Percentiles rank a stretch among this genome's conserved stretches.
phyloP scores from a whole-genome alignment of 92 coral and sea anemone species.

The Metridium senile region DNA sequence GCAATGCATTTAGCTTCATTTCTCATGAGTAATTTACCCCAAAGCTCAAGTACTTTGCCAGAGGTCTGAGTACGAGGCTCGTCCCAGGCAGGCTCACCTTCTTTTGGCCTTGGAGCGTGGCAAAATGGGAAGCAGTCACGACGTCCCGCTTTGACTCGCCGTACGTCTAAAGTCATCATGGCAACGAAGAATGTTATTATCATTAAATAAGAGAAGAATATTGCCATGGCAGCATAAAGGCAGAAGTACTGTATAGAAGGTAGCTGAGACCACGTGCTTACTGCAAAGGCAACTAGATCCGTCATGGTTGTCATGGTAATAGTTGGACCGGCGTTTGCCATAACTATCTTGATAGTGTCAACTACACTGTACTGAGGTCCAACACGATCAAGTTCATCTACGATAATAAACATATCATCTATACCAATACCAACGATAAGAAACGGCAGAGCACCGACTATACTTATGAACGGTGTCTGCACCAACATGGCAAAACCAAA shows the following conservation, averaged over 20 bases:
- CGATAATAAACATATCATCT: conserved; percentile 88
- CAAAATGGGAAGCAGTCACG: conserved; percentile 82
- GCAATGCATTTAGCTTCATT: conserved; percentile 54
- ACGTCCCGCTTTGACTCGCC: conserved; percentile 73
- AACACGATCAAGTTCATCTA: conserved; percentile 85
- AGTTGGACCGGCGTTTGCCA: conserved; percentile 83
- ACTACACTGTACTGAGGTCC: conserved; percentile 46
- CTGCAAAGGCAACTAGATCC: conserved; percentile 88
- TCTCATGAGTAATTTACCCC: conserved; percentile 61
- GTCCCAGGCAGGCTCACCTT: conserved; percentile 65
- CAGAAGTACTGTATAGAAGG: conserved; percentile 85
- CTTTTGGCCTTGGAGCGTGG: conserved; percentile 40
- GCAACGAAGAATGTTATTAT: conserved; percentile 87
- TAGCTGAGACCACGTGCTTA: conserved; percentile 87
- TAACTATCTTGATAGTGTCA: conserved; percentile 71
- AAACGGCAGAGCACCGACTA: conserved; percentile 78
- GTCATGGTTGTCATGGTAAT: conserved; percentile 97
- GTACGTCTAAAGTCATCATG: conserved; percentile 67
- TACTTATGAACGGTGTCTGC: conserved; percentile 72
- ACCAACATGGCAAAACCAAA: conserved; percentile 71
- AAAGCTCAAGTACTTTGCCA: conserved; percentile 53
- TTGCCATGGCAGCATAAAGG: conserved; percentile 73
- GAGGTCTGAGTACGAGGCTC: conserved; percentile 57
- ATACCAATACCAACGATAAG: conserved; percentile 85
- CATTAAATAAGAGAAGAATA: conserved; percentile 68